Evolutionary conservation across 1,140 invertebrate genomes (phyloP).

Genomic region (Zaprionus gabonicus): DNA sequence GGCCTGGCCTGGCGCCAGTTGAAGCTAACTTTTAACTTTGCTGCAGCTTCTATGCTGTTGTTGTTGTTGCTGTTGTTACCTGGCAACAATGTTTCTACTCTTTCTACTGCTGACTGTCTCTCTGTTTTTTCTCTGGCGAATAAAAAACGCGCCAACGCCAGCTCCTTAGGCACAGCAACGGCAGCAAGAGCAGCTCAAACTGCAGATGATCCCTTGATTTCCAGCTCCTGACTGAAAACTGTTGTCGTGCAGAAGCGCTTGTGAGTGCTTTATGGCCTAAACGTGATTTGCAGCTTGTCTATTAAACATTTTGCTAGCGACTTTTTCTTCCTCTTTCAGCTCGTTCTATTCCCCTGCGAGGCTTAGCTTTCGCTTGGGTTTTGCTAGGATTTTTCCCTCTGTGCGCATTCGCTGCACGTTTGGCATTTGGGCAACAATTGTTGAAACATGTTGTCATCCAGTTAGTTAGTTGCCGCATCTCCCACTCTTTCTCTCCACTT

Average conservation of each 20-base stretch:
- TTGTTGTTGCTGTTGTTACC: neutral
- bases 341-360: neutral
- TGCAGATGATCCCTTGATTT: slow-evolving; percentile 33
- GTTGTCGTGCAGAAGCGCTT: slow-evolving; percentile 43
- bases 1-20: slow-evolving; percentile 2
- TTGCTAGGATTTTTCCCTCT: slow-evolving; percentile 3
- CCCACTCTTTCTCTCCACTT: neutral
- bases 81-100: slow-evolving; percentile 26
- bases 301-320: slow-evolving; percentile 54
- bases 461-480: slow-evolving; percentile 69
- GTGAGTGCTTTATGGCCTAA: slow-evolving; percentile 63
- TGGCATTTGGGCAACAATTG: slow-evolving; percentile 78
- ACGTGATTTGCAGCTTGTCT: slow-evolving; percentile 74
- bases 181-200: neutral
- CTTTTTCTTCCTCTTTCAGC: slow-evolving; percentile 8
- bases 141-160: neutral
- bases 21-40: slow-evolving; percentile 68
- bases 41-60: slow-evolving; percentile 32
- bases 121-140: neutral
- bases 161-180: slow-evolving; percentile 26
- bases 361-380: slow-evolving; percentile 19
- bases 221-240: slow-evolving; percentile 37
- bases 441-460: slow-evolving; percentile 79
- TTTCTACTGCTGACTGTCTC: neutral
- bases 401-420: slow-evolving; percentile 67